phyloP scores from a whole-genome alignment of 2,797 vertebrate genomes.

The Anisognathus igniventris region DNA sequence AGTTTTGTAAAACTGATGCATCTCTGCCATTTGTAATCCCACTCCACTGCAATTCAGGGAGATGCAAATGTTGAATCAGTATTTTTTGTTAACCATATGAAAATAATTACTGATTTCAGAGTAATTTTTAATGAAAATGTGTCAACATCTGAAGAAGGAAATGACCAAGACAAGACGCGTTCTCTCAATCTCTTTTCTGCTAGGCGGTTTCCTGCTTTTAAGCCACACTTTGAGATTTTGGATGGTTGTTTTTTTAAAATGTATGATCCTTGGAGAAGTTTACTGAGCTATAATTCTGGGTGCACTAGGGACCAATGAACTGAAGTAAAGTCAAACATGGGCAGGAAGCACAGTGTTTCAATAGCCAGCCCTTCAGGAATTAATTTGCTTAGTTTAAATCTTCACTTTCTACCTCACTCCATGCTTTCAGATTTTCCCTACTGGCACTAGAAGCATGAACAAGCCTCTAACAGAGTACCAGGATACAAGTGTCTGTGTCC shows the following conservation, averaged over 20 bases:
- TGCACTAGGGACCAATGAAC: constrained; percentile 39
- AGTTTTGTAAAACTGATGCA: constrained; percentile 38
- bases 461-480: not conserved
- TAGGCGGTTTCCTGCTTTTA: not conserved
- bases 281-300: constrained; percentile 43
- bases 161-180: not conserved
- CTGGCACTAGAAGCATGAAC: not conserved
- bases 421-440: not conserved
- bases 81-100: constrained; percentile 37
- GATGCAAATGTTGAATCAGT: constrained; percentile 35
- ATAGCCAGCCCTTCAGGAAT: not conserved
- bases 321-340: constrained; percentile 29
- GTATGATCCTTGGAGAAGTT: constrained; percentile 28
- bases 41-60: constrained; percentile 22
- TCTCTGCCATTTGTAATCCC: constrained; percentile 47
- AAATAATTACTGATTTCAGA: constrained; percentile 47
- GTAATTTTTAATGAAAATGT: not conserved
- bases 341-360: constrained; percentile 24
- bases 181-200: not conserved
- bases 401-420: not conserved
- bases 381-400: not conserved
- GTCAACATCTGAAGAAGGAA: not conserved
- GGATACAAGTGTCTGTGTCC: not conserved
- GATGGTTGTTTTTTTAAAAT: not conserved
- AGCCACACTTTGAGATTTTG: not conserved